Percentiles rank a stretch among this genome's conserved stretches.
These are phyloP conservation scores for Abramis brama DNA, from an alignment of 2,113 vertebrate species.

Conservation along the genomic window DNA sequence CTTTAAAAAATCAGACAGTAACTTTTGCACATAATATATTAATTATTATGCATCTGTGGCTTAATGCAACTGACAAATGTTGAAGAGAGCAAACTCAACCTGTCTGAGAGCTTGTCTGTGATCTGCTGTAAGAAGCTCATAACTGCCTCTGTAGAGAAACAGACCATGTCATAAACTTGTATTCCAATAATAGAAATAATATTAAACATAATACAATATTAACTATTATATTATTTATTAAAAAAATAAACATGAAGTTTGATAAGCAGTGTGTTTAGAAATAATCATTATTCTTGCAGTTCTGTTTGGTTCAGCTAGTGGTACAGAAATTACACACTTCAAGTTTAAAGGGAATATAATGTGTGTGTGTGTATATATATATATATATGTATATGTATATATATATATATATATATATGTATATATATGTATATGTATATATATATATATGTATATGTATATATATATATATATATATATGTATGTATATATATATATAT, in stretches of 20 bases:
- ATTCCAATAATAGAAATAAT: background rate
- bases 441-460: too few relatives aligned
- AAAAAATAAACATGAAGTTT: background rate
- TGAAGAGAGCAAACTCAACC: constrained; percentile 70
- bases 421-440: too few relatives aligned
- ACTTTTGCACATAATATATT: background rate
- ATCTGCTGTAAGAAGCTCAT: constrained; percentile 90
- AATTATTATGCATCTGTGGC: background rate
- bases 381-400: too few relatives aligned
- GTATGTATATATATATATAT: too few relatives aligned
- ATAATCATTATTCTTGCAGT: background rate
- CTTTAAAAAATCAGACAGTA: background rate
- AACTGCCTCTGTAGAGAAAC: constrained; percentile 82
- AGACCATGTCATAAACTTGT: background rate
- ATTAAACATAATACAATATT: background rate
- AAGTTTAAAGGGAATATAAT: background rate
- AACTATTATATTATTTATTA: background rate
- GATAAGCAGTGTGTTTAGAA: background rate
- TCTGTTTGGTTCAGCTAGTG: background rate
- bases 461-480: too few relatives aligned
- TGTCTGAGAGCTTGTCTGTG: constrained; percentile 87
- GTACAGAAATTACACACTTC: background rate
- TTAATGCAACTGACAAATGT: background rate
- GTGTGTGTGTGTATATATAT: too few relatives aligned
- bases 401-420: too few relatives aligned